A percentile compares a stretch with the other conserved stretches of the same genome.
These are phyloP conservation scores for Dendrolimus pini DNA, from an alignment of 2,888 invertebrate genomes.

Conservation along the genomic window DNA sequence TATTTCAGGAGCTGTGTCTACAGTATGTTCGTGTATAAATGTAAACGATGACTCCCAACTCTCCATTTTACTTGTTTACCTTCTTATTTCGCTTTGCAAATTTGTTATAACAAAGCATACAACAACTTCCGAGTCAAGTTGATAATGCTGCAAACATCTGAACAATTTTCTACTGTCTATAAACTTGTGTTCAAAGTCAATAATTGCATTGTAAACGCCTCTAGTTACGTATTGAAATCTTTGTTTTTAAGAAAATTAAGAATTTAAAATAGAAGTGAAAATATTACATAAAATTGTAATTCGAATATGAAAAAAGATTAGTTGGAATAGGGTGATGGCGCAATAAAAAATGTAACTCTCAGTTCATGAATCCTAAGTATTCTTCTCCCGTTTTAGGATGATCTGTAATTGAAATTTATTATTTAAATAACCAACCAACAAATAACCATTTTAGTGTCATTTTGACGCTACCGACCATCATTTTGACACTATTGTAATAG, in stretches of 20 bases:
- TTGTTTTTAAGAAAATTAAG: neutral
- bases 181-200: neutral
- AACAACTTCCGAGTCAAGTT: constrained; percentile 28
- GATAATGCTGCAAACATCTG: constrained; percentile 28
- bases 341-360: too few relatives aligned
- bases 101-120: constrained; percentile 45
- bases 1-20: constrained; percentile 44
- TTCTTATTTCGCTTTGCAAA: constrained; percentile 51
- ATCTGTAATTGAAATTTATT: too few relatives aligned
- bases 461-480: too few relatives aligned
- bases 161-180: constrained; percentile 21
- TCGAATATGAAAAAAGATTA: too few relatives aligned
- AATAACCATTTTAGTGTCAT: too few relatives aligned
- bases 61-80: constrained; percentile 48
- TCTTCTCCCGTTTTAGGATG: too few relatives aligned
- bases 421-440: too few relatives aligned
- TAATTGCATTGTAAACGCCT: neutral
- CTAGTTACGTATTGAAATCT: neutral
- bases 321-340: too few relatives aligned
- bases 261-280: neutral
- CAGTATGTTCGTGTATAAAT: constrained; percentile 42
- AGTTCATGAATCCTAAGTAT: too few relatives aligned
- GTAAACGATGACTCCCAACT: constrained; percentile 54
- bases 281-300: too few relatives aligned
- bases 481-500: too few relatives aligned